Base-by-base conservation (phyloP, 2,888 invertebrate genomes). In the Phoenoteleia sp. region DNA sequence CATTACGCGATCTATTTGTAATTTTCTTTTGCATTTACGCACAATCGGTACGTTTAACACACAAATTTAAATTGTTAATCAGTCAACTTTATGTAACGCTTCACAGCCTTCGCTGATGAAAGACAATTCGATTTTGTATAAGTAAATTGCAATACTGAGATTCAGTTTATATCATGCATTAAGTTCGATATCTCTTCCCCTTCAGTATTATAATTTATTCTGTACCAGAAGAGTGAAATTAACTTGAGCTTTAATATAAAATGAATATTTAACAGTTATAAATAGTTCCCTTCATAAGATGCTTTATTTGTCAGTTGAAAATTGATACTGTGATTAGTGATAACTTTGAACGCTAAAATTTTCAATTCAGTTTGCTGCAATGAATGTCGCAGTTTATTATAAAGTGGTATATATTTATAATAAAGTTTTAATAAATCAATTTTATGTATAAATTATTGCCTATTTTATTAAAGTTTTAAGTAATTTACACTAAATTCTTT, bases 11-110 rank as follows among this genome's bases (percentile, higher is more conserved):
- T 58, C 33, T 13, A 58, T 58, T 71, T 58, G 23, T 33, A 29
- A 11, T 39, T 56, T 47, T n/a, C 60, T 36, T 74, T 62, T 39
- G 27, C 39, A 21, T 74, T 49, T 62, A 29, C 58, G 45, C 23
- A 19, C 54, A 54, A 54, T 64, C 75, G 21, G 54, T 54, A 19
- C 27, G 29, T 64, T 36, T 33, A 64, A 49, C 39, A 21, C 15
- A 52, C 45, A 29, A 36, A 64, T 75, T 29, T 75, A 21, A 62
- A 75, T 75, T 64, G 75, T 45, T 64, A 75, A 75, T 49, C 39
- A 39, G 13, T 23, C 29, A 39, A 60, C 19, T 74, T 74, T 74
- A 74, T 74, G 39, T 74, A 74, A 74, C 72, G 23, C 13, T 33
- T 74, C 23, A 13, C 49, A 74, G 39, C 60, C 62, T 60, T 74